A percentile compares a stretch with the other conserved stretches of the same genome.
Conservation (phyloP, 1,140 invertebrate genomes). For the Thaumatotibia leucotreta region DNA sequence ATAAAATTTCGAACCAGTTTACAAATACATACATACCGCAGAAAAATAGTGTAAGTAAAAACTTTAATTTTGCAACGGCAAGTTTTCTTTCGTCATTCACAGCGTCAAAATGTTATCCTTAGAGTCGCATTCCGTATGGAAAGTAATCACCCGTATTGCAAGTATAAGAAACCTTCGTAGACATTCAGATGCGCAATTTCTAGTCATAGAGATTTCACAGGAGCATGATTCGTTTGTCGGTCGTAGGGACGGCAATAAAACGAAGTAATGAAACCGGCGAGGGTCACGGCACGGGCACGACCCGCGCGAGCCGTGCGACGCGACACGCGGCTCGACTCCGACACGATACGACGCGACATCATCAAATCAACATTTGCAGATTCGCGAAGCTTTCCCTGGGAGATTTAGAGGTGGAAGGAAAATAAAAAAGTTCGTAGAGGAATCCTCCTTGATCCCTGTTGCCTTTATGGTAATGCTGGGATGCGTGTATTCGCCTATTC, state of each 20-base stretch:
- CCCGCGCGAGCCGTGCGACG: conserved; percentile 22
- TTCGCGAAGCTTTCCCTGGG: conserved; percentile 71
- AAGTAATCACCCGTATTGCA: not conserved
- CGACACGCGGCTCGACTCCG: conserved; percentile 18
- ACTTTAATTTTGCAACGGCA: too few relatives aligned
- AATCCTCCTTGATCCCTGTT: conserved; percentile 74
- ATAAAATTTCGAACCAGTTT: too few relatives aligned
- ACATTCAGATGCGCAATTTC: not conserved
- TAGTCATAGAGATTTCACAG: conserved; percentile 7
- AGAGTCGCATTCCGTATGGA: not conserved
- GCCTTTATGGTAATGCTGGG: conserved; percentile 76
- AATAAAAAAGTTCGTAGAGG: conserved; percentile 76
- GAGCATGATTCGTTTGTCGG: conserved; percentile 2
- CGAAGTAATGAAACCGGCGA: not conserved
- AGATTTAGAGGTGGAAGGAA: conserved; percentile 76
- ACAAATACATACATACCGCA: too few relatives aligned
- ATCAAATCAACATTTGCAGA: conserved; percentile 77
- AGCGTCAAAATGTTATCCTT: too few relatives aligned
- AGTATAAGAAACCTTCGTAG: not conserved
- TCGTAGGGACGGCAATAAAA: conserved; percentile 4
- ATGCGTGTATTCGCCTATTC: conserved; percentile 76
- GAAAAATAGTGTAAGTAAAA: too few relatives aligned
- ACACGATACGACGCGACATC: conserved; percentile 50
- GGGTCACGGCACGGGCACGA: not conserved
- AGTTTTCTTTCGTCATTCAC: too few relatives aligned